Evolutionary conservation across 2,797 vertebrate species (phyloP), one percentile per base, ranked within the genome.

Genomic region (Cyclura pinguis): DNA sequence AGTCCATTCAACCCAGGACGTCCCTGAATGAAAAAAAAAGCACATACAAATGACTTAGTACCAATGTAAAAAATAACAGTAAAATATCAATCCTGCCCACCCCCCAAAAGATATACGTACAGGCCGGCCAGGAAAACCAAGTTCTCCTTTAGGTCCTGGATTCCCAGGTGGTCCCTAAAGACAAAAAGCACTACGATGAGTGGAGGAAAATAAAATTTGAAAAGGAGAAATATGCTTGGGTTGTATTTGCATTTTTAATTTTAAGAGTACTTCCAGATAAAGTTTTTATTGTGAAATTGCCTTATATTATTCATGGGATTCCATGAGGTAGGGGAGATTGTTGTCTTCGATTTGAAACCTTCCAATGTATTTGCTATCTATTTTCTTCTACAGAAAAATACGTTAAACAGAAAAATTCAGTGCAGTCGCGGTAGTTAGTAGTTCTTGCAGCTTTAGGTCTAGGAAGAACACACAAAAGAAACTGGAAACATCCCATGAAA

Each of bases 61-160:
- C 2, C 13, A 72, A 24, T 87, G 55, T 92, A 89, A 73, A 92
- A 93, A 16, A 47, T 22, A 76, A 91, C 84, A 32, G 38, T 93
- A 35, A 72, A 24, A 52, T 6, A 74, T 32, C 32, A 74, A 32
- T 14, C 42, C 89, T 73, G 77, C 57, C n/a, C 57, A 13, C 4
- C 2, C 35, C 2, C 10, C 12, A 84, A 84, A 85, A 77, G 1
- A 13, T 74, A 86, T 96, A 96, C 98, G 96, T 98, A 99, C 99
- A 64, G 98, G 97, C 91, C 98, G 97, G 93, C 99, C 99, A 0
- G 99, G 98, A 76, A 99, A 97, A 82, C 99, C 99, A 84, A 98
- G 98, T 90, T 99, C 99, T 95, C 99, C 99, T 97, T 99, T 99
- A 16, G 96, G 97, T 97, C 99, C 99, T 4, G 80, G 12, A 76